Evolutionary conservation across 2,888 invertebrate genomes (phyloP).

Genomic region (Drosophila maculinotata): DNA sequence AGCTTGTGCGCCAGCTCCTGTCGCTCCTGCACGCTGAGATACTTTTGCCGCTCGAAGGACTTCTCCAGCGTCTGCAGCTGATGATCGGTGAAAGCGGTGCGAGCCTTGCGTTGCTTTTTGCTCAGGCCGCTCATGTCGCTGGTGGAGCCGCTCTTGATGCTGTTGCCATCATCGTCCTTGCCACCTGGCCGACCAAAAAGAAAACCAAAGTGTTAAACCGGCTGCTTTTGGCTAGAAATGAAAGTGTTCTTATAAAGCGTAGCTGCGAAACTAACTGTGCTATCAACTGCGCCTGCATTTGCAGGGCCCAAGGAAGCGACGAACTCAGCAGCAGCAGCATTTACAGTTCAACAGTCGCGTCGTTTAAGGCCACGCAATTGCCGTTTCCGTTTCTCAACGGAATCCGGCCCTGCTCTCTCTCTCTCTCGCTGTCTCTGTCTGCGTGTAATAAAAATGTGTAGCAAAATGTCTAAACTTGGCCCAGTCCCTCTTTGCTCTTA

Average conservation of each 20-base stretch:
- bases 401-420: neutral
- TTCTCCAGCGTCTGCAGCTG: constrained; percentile 98
- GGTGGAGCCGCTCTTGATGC: constrained; percentile 85
- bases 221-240: no score
- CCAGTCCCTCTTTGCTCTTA: constrained; percentile 6
- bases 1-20: constrained; percentile 99
- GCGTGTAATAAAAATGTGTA: constrained; percentile 53
- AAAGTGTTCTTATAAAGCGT: no score
- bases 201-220: neutral
- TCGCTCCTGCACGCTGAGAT: constrained; percentile 97
- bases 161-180: constrained; percentile 91
- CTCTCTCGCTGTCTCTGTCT: neutral
- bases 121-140: constrained; percentile 87
- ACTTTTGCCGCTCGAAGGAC: constrained; percentile 98
- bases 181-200: constrained; percentile 88
- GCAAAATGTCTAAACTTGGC: constrained; percentile 65
- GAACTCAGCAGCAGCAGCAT: neutral
- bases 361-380: constrained; percentile 67
- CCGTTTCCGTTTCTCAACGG: constrained; percentile 63
- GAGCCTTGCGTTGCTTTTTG: constrained; percentile 98
- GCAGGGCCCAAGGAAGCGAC: neutral
- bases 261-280: no score
- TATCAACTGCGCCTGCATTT: constrained; percentile 7
- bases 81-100: constrained; percentile 99
- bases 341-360: constrained; percentile 19